Evolutionary conservation across 2,797 vertebrate species (phyloP).

Genomic region (Heliangelus exortis): DNA sequence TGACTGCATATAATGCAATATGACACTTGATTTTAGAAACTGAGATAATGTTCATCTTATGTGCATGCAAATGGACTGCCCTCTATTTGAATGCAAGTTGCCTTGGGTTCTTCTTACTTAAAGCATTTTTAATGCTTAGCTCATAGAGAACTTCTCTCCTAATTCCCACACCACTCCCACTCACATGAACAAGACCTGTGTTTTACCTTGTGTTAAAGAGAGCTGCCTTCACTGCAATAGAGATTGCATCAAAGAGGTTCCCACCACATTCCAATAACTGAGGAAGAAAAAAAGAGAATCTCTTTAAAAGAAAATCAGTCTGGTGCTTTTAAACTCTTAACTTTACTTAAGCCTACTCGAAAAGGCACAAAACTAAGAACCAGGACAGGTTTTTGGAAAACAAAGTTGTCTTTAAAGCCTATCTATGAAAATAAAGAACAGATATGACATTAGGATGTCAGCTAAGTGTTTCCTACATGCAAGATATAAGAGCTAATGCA

Average conservation of each 20-base stretch:
- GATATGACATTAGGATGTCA: slow-evolving; percentile 8
- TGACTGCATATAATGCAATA: background rate
- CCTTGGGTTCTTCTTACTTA: background rate
- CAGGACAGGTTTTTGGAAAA: background rate
- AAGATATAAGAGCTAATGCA: background rate
- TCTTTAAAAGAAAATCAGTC: background rate
- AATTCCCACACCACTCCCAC: background rate
- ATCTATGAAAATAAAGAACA: background rate
- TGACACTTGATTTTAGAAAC: background rate
- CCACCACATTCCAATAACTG: slow-evolving; percentile 96
- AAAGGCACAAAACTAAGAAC: slow-evolving; percentile 27
- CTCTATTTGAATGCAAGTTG: background rate
- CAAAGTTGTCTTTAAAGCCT: slow-evolving; percentile 7
- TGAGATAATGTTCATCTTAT: background rate
- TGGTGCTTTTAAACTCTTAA: background rate
- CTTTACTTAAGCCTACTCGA: background rate
- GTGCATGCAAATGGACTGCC: background rate
- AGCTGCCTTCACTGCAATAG: slow-evolving; percentile 93
- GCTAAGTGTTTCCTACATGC: background rate
- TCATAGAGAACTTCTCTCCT: background rate
- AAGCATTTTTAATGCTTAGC: background rate
- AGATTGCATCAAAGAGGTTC: slow-evolving; percentile 94
- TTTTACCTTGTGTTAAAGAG: slow-evolving; percentile 95
- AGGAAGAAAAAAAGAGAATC: slow-evolving; percentile 18
- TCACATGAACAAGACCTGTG: background rate